phyloP scores from a whole-genome alignment of 2,888 invertebrate genomes.

The Helobdella robusta region DNA sequence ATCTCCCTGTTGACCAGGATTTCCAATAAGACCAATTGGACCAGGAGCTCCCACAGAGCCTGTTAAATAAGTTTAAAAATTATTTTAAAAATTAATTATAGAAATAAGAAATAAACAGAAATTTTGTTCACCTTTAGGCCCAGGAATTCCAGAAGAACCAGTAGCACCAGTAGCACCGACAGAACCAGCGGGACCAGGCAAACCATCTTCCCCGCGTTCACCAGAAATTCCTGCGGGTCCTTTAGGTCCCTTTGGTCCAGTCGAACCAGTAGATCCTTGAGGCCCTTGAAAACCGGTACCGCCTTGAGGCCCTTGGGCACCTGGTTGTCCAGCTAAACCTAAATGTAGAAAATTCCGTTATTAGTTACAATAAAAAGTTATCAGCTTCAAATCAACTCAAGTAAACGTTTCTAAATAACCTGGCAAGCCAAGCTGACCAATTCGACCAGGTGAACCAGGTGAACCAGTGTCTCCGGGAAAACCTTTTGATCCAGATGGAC shows the following conservation, averaged over 20 bases:
- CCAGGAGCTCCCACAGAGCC: slow-evolving; percentile 30
- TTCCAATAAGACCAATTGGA: slow-evolving; percentile 23
- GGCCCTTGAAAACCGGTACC: slow-evolving; percentile 14
- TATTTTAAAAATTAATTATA: too few species aligned
- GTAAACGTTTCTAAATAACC: too few species aligned
- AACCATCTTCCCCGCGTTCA: slow-evolving; percentile 18
- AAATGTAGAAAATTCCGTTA: too few species aligned
- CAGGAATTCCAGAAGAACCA: slow-evolving; percentile 28
- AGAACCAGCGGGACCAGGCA: slow-evolving; percentile 23
- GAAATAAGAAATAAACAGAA: too few species aligned
- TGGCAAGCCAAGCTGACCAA: too few species aligned
- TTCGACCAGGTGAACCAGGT: too few species aligned
- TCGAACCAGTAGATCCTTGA: slow-evolving; percentile 30
- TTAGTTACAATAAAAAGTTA: too few species aligned
- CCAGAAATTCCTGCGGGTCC: slow-evolving; percentile 21
- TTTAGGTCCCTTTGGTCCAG: slow-evolving; percentile 35
- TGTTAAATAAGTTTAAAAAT: too few species aligned
- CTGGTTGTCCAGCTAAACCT: too few species aligned
- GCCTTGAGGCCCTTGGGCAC: too few species aligned
- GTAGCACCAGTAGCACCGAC: slow-evolving; percentile 25
- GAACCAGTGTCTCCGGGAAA: slow-evolving; percentile 25
- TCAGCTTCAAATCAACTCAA: too few species aligned
- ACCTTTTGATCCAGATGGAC: slow-evolving; percentile 25
- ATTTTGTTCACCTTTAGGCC: slow-evolving; percentile 28
- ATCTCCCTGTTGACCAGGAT: slow-evolving; percentile 16